Base-by-base conservation (phyloP, 1,140 invertebrate genomes). In the Hylaeus volcanicus region DNA sequence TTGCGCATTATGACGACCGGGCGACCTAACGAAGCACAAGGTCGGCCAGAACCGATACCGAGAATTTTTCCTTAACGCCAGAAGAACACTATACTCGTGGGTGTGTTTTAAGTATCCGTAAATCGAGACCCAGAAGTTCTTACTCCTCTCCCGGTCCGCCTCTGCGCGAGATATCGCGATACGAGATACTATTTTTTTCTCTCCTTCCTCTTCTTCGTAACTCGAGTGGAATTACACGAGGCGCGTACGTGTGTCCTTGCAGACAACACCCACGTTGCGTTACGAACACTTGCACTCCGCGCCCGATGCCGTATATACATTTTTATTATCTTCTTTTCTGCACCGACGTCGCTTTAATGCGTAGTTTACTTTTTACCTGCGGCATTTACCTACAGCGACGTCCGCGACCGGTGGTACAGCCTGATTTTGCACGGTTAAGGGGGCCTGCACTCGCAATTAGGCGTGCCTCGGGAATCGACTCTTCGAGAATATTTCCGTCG, bases 211-310 rank as follows among this genome's bases (percentile, higher is more conserved):
- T 14, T 48, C 41, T 66, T 37, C 48, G 71, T 51, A 26, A 26
- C 51, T 56, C 60, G 73, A 75, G 72, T 68, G 73, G 71, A 79
- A 79, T 65, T 64, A 66, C 78, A 75, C 64, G 68, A 78, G 56
- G 45, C 48, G 71, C 77, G 71, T 77, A 43, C 26, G 48, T 74
- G 76, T 84, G 83, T 85, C 82, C 83, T 84, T 83, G 77, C 45
- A 53, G 82, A 63, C 63, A 66, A 79, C 75, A 84, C 76, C 83
- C 82, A 74, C 66, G 83, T 74, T 39, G 56, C 82, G 75, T 74
- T 77, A 70, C 75, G 60, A 79, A 65, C 77, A 61, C 66, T 71
- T 72, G 55, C 68, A 53, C 66, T 63, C 37, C 53, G 6, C 55
- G 12, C n/a, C 51, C 37, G 55, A 66, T 51, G 41, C 15, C 66